phyloP scores from a whole-genome alignment of 2,888 invertebrate species.

The Panzeria rudis region DNA sequence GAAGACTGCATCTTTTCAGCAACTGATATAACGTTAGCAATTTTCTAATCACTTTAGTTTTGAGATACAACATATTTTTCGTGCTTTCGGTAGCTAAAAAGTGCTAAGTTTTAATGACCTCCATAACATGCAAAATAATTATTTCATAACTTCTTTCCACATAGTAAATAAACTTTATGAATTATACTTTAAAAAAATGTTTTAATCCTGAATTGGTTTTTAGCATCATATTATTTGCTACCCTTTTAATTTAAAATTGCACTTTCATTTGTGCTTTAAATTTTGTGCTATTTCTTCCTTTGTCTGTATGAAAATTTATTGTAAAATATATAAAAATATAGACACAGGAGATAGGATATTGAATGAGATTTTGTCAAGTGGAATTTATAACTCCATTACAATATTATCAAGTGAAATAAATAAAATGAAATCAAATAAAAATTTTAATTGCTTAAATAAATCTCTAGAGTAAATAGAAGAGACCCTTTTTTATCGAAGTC shows the following conservation, averaged over 20 bases:
- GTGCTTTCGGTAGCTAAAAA: no score
- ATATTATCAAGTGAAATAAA: conserved; percentile 61
- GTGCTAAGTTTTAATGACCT: no score
- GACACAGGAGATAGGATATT: conserved; percentile 39
- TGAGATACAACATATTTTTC: background rate
- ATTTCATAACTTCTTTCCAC: no score
- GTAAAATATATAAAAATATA: conserved; percentile 14
- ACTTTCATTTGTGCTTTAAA: conserved; percentile 12
- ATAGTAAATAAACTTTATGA: background rate
- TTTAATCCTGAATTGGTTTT: background rate
- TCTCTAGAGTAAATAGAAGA: conserved; percentile 47
- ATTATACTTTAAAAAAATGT: background rate
- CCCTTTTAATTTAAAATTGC: background rate
- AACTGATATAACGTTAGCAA: no score
- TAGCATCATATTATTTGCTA: background rate
- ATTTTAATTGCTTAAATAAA: conserved; percentile 69
- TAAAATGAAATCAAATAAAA: conserved; percentile 61
- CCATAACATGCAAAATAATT: no score
- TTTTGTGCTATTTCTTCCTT: background rate
- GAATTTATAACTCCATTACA: conserved; percentile 63
- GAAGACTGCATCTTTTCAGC: no score
- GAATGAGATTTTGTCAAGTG: conserved; percentile 60
- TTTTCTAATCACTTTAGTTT: no score
- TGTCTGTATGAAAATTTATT: conserved; percentile 37
- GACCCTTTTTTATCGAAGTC: conserved; percentile 56